Conservation (phyloP, 2,797 vertebrate species). For the Oryzias sinensis region DNA sequence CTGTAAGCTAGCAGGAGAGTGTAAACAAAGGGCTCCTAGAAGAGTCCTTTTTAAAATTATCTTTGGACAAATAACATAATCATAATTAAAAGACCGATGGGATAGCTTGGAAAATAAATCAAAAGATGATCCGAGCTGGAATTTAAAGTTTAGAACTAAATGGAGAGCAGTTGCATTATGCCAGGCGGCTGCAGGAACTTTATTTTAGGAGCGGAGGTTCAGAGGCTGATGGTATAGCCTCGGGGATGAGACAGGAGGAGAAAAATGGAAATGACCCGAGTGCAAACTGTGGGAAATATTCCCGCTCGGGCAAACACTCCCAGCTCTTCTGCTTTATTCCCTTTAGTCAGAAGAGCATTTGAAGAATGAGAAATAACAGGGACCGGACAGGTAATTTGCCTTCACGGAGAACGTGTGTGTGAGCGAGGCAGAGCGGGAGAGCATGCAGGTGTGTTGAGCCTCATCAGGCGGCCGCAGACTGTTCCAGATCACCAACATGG, state of each 20-base stretch:
- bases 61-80: too few species aligned
- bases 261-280: slow-evolving; percentile 20
- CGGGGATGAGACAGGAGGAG: slow-evolving; percentile 1
- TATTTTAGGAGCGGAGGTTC: neutral
- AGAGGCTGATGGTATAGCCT: neutral
- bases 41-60: too few species aligned
- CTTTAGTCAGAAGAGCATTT: slow-evolving; percentile 74
- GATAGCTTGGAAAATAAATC: too few species aligned
- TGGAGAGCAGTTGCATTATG: too few species aligned
- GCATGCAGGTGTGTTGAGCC: slow-evolving; percentile 33
- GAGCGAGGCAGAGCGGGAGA: neutral
- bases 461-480: slow-evolving; percentile 38
- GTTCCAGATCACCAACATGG: slow-evolving; percentile 78
- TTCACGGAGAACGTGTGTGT: slow-evolving; percentile 64
- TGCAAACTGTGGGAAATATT: slow-evolving; percentile 34
- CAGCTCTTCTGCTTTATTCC: slow-evolving; percentile 58
- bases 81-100: too few species aligned
- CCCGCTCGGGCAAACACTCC: slow-evolving; percentile 15
- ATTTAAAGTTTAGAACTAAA: too few species aligned
- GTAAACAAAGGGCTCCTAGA: too few species aligned
- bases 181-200: neutral
- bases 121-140: too few species aligned
- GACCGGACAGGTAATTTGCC: slow-evolving; percentile 87
- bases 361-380: slow-evolving; percentile 83
- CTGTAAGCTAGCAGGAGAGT: too few species aligned